phyloP scores from a whole-genome alignment of 1,140 invertebrate species.

The Meteorus sp. region DNA sequence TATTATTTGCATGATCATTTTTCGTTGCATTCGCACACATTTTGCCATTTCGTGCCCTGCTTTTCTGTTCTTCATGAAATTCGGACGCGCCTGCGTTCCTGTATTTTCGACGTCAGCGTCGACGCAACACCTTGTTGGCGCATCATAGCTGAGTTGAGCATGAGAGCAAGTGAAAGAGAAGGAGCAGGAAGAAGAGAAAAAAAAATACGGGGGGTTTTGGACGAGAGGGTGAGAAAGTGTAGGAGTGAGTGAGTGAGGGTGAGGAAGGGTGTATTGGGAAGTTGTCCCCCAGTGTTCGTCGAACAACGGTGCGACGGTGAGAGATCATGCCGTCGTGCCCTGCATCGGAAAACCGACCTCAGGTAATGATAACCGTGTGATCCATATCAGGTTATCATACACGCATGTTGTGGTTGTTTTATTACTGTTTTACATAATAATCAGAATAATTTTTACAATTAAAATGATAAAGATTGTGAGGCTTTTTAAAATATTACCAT shows the following conservation, averaged over 20 bases:
- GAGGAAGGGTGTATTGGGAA: neutral
- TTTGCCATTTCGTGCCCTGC: neutral
- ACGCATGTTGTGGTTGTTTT: too few species aligned
- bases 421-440: too few species aligned
- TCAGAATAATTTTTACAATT: too few species aligned
- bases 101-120: conserved; percentile 52
- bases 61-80: conserved; percentile 5
- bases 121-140: conserved; percentile 44
- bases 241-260: conserved; percentile 8
- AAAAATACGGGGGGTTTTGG: neutral
- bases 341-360: conserved; percentile 49
- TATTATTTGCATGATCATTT: neutral
- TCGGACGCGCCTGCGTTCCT: conserved; percentile 29
- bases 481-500: too few species aligned
- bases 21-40: neutral
- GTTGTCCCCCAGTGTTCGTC: conserved; percentile 54
- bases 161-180: conserved; percentile 2
- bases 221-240: neutral
- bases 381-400: too few species aligned
- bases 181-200: neutral
- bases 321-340: conserved; percentile 55
- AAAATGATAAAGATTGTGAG: too few species aligned
- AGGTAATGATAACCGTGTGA: conserved; percentile 38
- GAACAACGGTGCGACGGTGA: conserved; percentile 52
- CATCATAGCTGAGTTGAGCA: too few species aligned